Percentiles rank a stretch among this genome's conserved stretches.
Conservation (phyloP, 2,113 vertebrate genomes). For the Trogon surrucura region DNA sequence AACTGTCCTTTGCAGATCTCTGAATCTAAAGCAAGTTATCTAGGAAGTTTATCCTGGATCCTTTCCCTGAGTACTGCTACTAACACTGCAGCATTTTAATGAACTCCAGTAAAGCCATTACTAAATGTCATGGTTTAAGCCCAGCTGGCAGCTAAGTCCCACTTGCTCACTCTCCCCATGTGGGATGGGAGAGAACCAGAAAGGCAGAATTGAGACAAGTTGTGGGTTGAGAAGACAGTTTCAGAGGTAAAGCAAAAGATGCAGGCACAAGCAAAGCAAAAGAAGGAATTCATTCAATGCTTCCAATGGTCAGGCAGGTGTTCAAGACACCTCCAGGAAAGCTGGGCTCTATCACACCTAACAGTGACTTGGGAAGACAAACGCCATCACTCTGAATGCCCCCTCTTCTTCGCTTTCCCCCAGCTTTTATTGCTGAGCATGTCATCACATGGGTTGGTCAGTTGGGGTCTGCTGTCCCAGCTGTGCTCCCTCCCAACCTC, state of each 20-base stretch:
- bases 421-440: neutral
- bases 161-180: fast-evolving
- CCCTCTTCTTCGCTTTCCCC: neutral
- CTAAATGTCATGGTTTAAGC: neutral
- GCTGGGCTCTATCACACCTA: fast-evolving
- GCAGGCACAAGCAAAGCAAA: neutral
- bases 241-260: neutral
- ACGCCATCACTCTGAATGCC: fast-evolving
- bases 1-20: neutral
- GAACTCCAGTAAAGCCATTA: neutral
- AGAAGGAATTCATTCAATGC: neutral
- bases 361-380: fast-evolving
- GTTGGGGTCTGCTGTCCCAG: neutral
- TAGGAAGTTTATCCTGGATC: neutral
- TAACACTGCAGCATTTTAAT: neutral
- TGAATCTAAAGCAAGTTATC: neutral
- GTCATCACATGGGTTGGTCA: neutral
- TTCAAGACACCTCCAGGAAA: neutral
- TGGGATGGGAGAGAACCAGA: neutral
- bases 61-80: neutral
- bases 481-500: neutral
- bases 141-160: neutral
- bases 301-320: neutral
- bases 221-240: neutral
- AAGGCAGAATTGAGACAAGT: neutral